Conservation (phyloP, 1,140 invertebrate genomes). For the Microplitis mediator region DNA sequence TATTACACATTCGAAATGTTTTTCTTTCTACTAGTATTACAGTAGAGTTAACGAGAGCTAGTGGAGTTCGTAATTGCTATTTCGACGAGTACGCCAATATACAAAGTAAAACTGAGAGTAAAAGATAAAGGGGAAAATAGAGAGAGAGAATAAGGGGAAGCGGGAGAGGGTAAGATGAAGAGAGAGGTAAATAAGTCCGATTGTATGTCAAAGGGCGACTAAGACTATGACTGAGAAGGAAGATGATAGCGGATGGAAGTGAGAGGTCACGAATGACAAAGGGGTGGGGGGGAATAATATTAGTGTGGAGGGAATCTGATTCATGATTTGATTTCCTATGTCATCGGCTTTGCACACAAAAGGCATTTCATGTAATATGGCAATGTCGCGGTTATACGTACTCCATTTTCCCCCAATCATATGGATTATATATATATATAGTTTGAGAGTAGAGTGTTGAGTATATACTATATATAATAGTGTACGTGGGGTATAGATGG, state of each 20-base stretch:
- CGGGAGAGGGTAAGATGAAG: background rate
- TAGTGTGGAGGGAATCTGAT: background rate
- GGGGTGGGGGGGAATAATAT: background rate
- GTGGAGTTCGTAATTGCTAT: constrained; percentile 27
- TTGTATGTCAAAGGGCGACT: no score
- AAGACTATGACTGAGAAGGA: background rate
- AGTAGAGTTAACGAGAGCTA: constrained; percentile 12
- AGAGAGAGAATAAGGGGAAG: background rate
- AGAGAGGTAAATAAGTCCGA: background rate
- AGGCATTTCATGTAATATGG: background rate
- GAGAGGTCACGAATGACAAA: background rate
- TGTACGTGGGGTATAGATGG: no score
- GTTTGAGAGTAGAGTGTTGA: no score
- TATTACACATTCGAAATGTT: constrained; percentile 31
- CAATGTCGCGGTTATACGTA: background rate
- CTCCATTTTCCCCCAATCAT: no score
- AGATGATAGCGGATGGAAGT: background rate
- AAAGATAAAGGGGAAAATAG: background rate
- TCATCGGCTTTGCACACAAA: background rate
- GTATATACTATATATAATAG: no score
- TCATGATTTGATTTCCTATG: constrained; percentile 10
- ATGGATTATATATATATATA: no score
- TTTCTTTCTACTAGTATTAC: constrained; percentile 26
- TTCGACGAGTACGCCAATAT: constrained; percentile 29
- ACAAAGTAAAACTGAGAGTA: background rate